Percentiles rank a stretch among this genome's conserved stretches.
Evolutionary conservation across 1,140 invertebrate species (phyloP).

Genomic region (Liolophura sinensis): DNA sequence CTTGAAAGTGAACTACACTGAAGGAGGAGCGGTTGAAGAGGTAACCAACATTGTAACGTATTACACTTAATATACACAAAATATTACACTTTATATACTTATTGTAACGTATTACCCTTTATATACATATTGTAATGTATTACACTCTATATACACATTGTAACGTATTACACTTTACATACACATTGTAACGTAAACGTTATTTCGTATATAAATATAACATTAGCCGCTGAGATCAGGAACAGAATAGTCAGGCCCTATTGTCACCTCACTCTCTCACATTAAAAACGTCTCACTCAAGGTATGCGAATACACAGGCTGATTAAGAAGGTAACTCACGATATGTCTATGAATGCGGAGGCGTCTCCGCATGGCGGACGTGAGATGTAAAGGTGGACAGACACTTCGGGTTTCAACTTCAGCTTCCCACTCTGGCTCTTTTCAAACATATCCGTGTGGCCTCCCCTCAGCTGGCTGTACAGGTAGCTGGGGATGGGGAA

Average conservation of each 20-base stretch:
- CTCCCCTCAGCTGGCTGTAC: constrained; percentile 36
- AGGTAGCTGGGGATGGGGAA: constrained; percentile 25
- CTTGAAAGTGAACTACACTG: too few relatives aligned
- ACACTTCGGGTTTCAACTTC: constrained; percentile 68
- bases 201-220: constrained; percentile 1
- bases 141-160: background rate
- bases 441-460: constrained; percentile 18
- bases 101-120: background rate
- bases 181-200: background rate
- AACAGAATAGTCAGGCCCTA: too few relatives aligned
- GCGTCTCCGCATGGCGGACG: constrained; percentile 96
- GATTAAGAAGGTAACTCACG: constrained; percentile 44
- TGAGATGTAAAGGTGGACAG: constrained; percentile 90
- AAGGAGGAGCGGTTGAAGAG: too few relatives aligned
- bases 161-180: constrained; percentile 1
- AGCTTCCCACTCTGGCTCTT: constrained; percentile 8
- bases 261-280: too few relatives aligned
- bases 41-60: too few relatives aligned
- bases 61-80: constrained; percentile 5
- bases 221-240: too few relatives aligned
- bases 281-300: too few relatives aligned
- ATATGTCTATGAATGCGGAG: constrained; percentile 79
- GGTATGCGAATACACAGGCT: too few relatives aligned
- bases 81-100: constrained; percentile 9
- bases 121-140: background rate